These are phyloP conservation scores for Drosophila falleni DNA, from an alignment of 2,888 invertebrate species.

Conservation along the genomic window DNA sequence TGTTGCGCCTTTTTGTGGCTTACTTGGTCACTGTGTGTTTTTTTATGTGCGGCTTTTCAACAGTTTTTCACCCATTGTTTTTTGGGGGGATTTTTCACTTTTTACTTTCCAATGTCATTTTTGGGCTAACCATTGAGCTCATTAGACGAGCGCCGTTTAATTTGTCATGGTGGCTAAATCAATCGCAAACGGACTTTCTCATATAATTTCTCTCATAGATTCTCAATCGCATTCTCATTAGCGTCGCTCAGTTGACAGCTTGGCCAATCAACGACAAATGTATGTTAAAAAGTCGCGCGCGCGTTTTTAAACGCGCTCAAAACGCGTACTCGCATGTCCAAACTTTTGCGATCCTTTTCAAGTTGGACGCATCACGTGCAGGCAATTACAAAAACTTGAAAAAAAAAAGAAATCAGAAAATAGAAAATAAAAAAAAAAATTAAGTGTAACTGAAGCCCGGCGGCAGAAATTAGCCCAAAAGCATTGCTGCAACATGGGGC, in stretches of 20 bases:
- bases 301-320: conserved; percentile 25
- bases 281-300: conserved; percentile 27
- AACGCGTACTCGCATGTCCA: conserved; percentile 6
- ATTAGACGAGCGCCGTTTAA: conserved; percentile 72
- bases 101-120: conserved; percentile 20
- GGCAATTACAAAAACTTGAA: conserved; percentile 55
- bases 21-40: conserved; percentile 30
- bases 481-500: conserved; percentile 34
- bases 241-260: conserved; percentile 55
- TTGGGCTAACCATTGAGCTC: conserved; percentile 49
- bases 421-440: conserved; percentile 12
- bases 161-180: conserved; percentile 71
- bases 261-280: conserved; percentile 57
- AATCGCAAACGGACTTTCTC: conserved; percentile 25
- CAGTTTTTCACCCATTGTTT: conserved; percentile 42
- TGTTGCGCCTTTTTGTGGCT: conserved; percentile 68
- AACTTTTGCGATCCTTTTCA: conserved; percentile 45
- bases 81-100: conserved; percentile 24
- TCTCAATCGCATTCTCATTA: conserved; percentile 40
- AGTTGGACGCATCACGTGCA: conserved; percentile 64
- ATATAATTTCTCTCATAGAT: not conserved
- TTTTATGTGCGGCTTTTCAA: conserved; percentile 66
- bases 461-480: conserved; percentile 50
- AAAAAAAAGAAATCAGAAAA: conserved; percentile 9
- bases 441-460: conserved; percentile 40